A percentile compares a stretch with the other conserved stretches of the same genome.
These are phyloP conservation scores for Pristionchus exspectatus DNA, from an alignment of 2,888 invertebrate genomes.

Conservation along the genomic window DNA sequence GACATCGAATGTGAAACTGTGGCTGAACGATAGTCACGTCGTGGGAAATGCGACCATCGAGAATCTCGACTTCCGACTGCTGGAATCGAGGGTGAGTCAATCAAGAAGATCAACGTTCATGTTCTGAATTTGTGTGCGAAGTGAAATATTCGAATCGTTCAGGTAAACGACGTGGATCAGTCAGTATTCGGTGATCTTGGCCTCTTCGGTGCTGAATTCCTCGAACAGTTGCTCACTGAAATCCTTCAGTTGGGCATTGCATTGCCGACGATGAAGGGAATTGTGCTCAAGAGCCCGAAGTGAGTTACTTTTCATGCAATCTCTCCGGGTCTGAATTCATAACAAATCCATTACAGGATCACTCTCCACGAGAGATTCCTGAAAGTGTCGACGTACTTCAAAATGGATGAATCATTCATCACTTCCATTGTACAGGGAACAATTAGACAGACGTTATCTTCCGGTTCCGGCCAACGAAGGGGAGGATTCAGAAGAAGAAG, in stretches of 20 bases:
- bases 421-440: conserved; percentile 76
- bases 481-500: conserved; percentile 7
- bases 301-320: conserved; percentile 54
- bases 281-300: conserved; percentile 77
- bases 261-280: conserved; percentile 76
- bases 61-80: conserved; percentile 76
- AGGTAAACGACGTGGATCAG: conserved; percentile 76
- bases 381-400: conserved; percentile 77
- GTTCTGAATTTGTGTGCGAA: neutral
- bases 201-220: conserved; percentile 78
- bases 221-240: conserved; percentile 77
- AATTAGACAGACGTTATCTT: conserved; percentile 71
- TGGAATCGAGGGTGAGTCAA: conserved; percentile 67
- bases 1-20: conserved; percentile 77
- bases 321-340: too few species aligned
- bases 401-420: conserved; percentile 76
- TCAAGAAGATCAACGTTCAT: too few species aligned
- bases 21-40: conserved; percentile 70
- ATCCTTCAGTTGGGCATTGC: conserved; percentile 77
- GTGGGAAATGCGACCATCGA: conserved; percentile 78
- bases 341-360: conserved; percentile 63
- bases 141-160: neutral
- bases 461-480: conserved; percentile 64
- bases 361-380: conserved; percentile 77
- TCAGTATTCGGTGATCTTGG: conserved; percentile 77